phyloP scores from a whole-genome alignment of 2,113 vertebrate genomes.

The Onychorhynchus coronatus region DNA sequence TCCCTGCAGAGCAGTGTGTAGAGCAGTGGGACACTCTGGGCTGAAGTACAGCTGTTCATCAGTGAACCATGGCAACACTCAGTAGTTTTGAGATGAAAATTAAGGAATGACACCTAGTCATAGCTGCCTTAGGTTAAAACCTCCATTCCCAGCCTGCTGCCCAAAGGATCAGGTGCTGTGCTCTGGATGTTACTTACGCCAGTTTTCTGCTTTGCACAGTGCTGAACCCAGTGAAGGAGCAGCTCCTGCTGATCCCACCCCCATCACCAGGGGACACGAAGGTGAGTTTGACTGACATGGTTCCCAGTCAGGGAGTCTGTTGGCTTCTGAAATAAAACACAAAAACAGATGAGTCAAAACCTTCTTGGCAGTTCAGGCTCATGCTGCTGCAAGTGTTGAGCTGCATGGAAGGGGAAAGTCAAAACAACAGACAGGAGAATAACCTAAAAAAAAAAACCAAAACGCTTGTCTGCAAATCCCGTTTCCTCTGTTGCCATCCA shows the following conservation, averaged over 20 bases:
- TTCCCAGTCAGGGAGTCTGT: background rate
- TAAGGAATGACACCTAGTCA: background rate
- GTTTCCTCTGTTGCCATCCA: slow-evolving; percentile 34
- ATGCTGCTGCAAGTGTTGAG: background rate
- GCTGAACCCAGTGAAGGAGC: slow-evolving; percentile 81
- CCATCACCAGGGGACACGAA: slow-evolving; percentile 75
- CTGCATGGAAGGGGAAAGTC: background rate
- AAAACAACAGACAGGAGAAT: background rate
- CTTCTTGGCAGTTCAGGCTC: background rate
- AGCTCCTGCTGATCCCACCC: slow-evolving; percentile 75
- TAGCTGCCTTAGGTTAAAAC: background rate
- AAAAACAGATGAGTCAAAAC: background rate
- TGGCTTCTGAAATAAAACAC: slow-evolving; percentile 5
- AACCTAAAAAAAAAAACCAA: background rate
- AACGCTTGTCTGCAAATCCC: slow-evolving; percentile 21
- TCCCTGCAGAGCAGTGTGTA: background rate
- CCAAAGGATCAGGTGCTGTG: background rate
- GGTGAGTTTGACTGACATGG: slow-evolving; percentile 79
- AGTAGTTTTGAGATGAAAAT: background rate
- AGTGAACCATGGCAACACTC: background rate
- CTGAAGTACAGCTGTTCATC: background rate
- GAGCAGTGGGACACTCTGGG: background rate
- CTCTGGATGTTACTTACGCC: slow-evolving; percentile 65
- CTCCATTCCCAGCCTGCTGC: background rate
- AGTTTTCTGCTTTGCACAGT: slow-evolving; percentile 69